Evolutionary conservation across 64 coral and sea anemone species (phyloP).

Genomic region (Stichodactyla helianthus): DNA sequence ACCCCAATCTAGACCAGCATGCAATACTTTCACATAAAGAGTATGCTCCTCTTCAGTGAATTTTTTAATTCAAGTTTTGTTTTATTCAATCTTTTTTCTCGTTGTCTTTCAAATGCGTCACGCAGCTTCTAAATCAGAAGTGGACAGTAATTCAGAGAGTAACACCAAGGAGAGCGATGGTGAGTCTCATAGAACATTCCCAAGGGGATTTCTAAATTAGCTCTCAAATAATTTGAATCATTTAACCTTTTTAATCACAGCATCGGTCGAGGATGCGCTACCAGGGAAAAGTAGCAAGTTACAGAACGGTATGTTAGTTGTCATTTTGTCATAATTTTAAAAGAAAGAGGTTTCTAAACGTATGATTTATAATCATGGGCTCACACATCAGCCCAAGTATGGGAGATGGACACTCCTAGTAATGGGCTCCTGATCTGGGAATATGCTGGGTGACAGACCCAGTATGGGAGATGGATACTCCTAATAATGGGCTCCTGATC

Average conservation of each 20-base stretch:
- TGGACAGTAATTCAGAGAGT: neutral
- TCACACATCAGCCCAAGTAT: no score
- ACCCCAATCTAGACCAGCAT: no score
- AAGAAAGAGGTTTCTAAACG: neutral
- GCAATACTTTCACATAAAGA: no score
- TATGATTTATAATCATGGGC: no score
- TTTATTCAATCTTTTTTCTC: no score
- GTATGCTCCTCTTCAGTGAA: no score
- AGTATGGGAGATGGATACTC: no score
- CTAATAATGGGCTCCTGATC: no score
- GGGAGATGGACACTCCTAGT: no score
- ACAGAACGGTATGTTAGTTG: conserved; percentile 27
- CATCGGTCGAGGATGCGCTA: neutral
- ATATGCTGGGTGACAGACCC: no score
- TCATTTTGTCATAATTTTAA: neutral
- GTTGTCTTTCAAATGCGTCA: neutral
- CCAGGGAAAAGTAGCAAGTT: conserved; percentile 18
- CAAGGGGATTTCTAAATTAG: neutral
- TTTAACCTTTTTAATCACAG: neutral
- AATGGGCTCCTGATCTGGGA: no score
- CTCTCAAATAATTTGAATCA: neutral
- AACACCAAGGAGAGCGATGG: conserved; percentile 32
- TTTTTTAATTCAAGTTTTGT: no score
- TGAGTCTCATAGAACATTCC: neutral
- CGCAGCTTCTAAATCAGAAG: neutral